Conservation (phyloP, 2,113 vertebrate genomes). For the Pseudonaja textilis region DNA sequence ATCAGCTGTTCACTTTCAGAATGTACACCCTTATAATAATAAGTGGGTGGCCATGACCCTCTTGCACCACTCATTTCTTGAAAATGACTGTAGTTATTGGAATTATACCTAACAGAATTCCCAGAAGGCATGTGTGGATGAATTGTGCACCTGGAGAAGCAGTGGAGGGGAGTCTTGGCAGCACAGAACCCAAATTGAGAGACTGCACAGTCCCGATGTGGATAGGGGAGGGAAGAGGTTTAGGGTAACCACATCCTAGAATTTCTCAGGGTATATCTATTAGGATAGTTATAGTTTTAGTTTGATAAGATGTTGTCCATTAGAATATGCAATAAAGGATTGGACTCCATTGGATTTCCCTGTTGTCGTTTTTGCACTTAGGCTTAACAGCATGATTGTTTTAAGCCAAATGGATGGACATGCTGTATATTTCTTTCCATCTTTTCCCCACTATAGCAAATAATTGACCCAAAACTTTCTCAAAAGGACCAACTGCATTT, state of each 20-base stretch:
- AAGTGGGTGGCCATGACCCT: background rate
- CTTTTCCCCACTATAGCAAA: background rate
- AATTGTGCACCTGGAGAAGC: background rate
- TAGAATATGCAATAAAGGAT: background rate
- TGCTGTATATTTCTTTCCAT: background rate
- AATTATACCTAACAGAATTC: background rate
- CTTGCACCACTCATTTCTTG: background rate
- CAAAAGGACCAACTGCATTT: background rate
- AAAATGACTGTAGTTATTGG: background rate
- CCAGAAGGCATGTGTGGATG: background rate
- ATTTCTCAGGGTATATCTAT: background rate
- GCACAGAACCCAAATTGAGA: background rate
- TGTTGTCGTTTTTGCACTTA: too few species aligned
- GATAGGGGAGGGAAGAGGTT: background rate
- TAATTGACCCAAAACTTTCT: background rate
- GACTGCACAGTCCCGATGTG: background rate
- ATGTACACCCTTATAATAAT: background rate
- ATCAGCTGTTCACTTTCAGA: background rate
- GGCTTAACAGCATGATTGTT: background rate
- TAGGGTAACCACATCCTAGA: background rate
- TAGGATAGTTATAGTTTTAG: background rate
- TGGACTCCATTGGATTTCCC: background rate
- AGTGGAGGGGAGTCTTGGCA: background rate
- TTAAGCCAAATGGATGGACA: background rate
- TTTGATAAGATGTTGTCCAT: background rate